Conservation (phyloP, 2,888 invertebrate species). For the Temnothorax ravouxi region DNA sequence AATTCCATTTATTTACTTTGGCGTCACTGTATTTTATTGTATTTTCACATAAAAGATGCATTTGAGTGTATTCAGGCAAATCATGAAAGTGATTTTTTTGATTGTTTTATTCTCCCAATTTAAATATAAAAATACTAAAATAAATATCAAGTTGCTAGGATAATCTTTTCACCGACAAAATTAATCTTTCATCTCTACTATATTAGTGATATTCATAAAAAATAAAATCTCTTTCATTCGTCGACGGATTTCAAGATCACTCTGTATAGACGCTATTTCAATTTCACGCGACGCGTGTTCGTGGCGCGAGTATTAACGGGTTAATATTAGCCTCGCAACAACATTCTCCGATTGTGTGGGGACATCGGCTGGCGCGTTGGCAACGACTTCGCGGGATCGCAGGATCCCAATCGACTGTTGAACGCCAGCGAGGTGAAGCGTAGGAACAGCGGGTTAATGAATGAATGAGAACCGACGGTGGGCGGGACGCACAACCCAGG, state of each 20-base stretch:
- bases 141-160: neutral
- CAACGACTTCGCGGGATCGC: constrained; percentile 15
- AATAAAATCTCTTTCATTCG: neutral
- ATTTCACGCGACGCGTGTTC: constrained; percentile 6
- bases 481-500: constrained; percentile 52
- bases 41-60: neutral
- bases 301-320: constrained; percentile 5
- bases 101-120: neutral
- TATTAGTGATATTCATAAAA: neutral
- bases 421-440: constrained; percentile 14
- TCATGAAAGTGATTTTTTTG: neutral
- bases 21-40: neutral
- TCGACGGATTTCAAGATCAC: neutral
- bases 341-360: constrained; percentile 28
- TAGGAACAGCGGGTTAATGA: constrained; percentile 69
- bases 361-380: constrained; percentile 2
- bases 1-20: neutral
- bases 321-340: constrained; percentile 29
- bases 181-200: neutral
- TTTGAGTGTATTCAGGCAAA: neutral
- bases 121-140: neutral
- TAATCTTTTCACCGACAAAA: neutral
- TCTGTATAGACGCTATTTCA: constrained; percentile 1
- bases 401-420: constrained; percentile 18
- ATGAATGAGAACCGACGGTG: constrained; percentile 70